Evolutionary conservation across 1,140 invertebrate genomes (phyloP).

Genomic region (Apis dorsata): DNA sequence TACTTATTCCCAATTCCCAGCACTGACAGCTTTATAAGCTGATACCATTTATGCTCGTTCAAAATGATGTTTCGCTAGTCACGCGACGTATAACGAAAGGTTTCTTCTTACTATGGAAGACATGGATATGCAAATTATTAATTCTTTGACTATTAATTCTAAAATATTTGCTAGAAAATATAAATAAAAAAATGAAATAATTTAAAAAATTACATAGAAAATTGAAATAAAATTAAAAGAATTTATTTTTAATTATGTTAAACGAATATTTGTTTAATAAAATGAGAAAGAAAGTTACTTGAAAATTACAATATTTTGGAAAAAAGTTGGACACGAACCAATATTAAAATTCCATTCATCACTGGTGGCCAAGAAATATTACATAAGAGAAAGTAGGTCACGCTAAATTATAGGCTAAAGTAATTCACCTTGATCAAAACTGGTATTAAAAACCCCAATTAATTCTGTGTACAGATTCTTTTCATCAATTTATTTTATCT

Average conservation of each 20-base stretch:
- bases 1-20: conserved; percentile 10
- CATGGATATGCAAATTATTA: neutral
- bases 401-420: conserved; percentile 6
- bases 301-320: neutral
- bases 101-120: conserved; percentile 24
- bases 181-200: neutral
- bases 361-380: conserved; percentile 2
- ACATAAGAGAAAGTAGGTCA: conserved; percentile 26
- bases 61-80: conserved; percentile 13
- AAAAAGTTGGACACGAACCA: neutral
- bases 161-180: neutral
- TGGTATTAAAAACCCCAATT: neutral
- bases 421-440: conserved; percentile 19
- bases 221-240: too few relatives aligned
- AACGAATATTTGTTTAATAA: too few relatives aligned
- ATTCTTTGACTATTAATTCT: neutral
- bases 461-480: too few relatives aligned
- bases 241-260: too few relatives aligned
- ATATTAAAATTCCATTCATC: conserved; percentile 14
- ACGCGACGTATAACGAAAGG: conserved; percentile 14
- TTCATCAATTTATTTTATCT: too few relatives aligned
- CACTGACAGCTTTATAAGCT: neutral
- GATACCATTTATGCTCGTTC: conserved; percentile 13
- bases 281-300: neutral
- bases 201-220: neutral